These are phyloP conservation scores for Stegodyphus dumicola DNA, from an alignment of 1,140 invertebrate genomes.

Conservation along the genomic window DNA sequence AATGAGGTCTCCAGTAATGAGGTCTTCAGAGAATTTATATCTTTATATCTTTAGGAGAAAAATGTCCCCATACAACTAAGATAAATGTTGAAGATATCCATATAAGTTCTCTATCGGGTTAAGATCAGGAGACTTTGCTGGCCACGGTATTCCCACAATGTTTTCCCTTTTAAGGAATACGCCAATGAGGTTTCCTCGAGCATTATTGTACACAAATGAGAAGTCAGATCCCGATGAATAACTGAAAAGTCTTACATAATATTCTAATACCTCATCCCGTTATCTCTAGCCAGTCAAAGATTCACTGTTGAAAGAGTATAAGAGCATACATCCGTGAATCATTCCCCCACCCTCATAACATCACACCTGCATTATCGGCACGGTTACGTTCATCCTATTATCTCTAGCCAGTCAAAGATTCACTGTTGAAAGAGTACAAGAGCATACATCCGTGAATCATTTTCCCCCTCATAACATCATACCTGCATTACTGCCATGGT, in stretches of 20 bases:
- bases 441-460: background rate
- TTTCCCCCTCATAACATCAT: slow-evolving; percentile 7
- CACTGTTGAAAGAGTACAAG: background rate
- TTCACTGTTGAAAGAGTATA: background rate
- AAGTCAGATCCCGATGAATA: background rate
- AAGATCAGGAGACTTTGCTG: background rate
- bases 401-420: background rate
- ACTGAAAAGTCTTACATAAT: background rate
- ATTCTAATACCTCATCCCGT: background rate
- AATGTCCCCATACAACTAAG: background rate
- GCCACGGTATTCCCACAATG: background rate
- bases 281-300: background rate
- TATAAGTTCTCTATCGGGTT: background rate
- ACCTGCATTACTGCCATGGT: too few species aligned
- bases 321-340: background rate
- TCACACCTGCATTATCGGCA: background rate
- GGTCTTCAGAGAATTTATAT: background rate
- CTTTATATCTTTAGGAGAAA: background rate
- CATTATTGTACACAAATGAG: background rate
- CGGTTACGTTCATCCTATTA: background rate
- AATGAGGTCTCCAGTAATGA: background rate
- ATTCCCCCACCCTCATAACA: background rate
- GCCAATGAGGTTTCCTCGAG: background rate
- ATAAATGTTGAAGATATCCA: background rate
- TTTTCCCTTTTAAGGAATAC: background rate